Conservation (phyloP, 2,113 vertebrate genomes). For the Pseudonaja textilis region DNA sequence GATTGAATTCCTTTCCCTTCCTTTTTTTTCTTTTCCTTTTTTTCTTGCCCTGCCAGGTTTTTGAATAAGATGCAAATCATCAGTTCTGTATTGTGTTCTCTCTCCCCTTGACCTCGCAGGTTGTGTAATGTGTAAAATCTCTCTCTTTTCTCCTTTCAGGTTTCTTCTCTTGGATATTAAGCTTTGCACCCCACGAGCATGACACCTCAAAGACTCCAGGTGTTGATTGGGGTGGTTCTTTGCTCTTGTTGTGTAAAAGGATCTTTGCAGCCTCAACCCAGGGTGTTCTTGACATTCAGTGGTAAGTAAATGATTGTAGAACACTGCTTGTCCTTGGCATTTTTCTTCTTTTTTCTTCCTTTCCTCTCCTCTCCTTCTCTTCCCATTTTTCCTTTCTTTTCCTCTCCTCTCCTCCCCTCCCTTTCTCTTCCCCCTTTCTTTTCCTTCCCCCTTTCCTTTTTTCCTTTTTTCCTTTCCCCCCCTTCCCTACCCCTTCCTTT, state of each 20-base stretch:
- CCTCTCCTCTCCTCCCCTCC: not conserved
- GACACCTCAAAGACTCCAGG: slow-evolving; percentile 59
- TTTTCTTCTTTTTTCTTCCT: not conserved
- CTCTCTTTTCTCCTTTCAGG: slow-evolving; percentile 50
- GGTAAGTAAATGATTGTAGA: slow-evolving; percentile 71
- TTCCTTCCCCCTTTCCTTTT: too few species aligned
- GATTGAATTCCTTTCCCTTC: not conserved
- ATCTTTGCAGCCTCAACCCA: slow-evolving; percentile 76
- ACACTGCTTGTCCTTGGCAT: not conserved
- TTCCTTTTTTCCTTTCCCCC: too few species aligned
- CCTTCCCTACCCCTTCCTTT: not conserved
- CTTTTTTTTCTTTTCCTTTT: not conserved
- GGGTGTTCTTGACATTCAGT: slow-evolving; percentile 76
- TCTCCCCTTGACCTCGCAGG: not conserved
- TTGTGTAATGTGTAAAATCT: slow-evolving; percentile 10
- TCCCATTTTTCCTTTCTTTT: not conserved
- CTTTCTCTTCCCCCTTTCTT: not conserved
- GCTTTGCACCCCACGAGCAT: slow-evolving; percentile 65
- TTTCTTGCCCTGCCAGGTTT: slow-evolving; percentile 1
- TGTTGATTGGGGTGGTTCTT: slow-evolving; percentile 71
- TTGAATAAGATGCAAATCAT: not conserved
- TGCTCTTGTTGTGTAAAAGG: slow-evolving; percentile 66
- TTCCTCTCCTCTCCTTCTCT: not conserved
- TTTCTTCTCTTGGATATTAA: slow-evolving; percentile 63
- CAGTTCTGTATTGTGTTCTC: slow-evolving; percentile 8